Evolutionary conservation across 64 coral and sea anemone species (phyloP).

Genomic region (Orbicella faveolata): DNA sequence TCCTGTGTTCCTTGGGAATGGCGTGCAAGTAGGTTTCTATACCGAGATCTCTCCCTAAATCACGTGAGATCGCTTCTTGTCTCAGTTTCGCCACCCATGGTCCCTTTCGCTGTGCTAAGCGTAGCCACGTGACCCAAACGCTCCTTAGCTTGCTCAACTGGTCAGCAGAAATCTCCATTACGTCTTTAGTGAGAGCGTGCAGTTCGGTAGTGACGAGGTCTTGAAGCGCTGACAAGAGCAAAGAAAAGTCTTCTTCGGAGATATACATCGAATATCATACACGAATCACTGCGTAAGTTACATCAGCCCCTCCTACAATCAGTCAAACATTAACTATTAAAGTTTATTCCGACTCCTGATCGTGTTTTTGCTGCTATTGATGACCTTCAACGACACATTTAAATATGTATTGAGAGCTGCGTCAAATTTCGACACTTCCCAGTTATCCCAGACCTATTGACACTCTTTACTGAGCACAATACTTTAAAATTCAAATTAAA

Average conservation of each 20-base stretch:
- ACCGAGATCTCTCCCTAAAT: not conserved
- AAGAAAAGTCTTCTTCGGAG: too few relatives aligned
- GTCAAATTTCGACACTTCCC: too few relatives aligned
- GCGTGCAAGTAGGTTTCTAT: not conserved
- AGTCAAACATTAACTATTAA: not conserved
- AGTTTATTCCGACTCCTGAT: too few relatives aligned
- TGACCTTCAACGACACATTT: too few relatives aligned
- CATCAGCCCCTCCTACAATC: conserved; percentile 21
- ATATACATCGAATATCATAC: conserved; percentile 48
- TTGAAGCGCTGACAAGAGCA: conserved; percentile 27
- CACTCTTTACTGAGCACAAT: too few relatives aligned
- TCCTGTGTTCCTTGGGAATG: conserved; percentile 30
- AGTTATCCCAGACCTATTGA: too few relatives aligned
- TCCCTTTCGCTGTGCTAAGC: not conserved
- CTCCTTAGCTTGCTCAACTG: conserved; percentile 3
- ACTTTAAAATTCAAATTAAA: too few relatives aligned
- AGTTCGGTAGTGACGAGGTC: conserved; percentile 22
- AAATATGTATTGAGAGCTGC: too few relatives aligned
- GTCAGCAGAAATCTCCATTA: conserved; percentile 4
- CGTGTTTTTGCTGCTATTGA: too few relatives aligned
- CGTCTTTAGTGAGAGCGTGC: not conserved
- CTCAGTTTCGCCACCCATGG: not conserved
- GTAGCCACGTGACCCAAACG: conserved; percentile 46
- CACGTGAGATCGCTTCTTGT: not conserved
- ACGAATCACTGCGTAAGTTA: conserved; percentile 7